phyloP scores from a whole-genome alignment of 2,888 invertebrate genomes.

The Phrixothrix hirtus region DNA sequence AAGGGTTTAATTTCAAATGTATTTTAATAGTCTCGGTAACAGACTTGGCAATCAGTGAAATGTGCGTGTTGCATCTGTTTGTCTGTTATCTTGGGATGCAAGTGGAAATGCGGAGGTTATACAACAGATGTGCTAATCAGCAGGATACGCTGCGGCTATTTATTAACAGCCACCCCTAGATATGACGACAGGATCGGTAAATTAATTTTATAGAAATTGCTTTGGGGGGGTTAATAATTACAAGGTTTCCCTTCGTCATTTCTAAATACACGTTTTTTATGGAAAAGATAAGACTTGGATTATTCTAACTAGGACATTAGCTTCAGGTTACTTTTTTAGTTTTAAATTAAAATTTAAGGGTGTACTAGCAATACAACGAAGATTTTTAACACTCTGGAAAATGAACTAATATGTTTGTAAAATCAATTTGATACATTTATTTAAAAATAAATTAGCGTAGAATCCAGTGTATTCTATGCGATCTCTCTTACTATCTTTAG shows the following conservation, averaged over 20 bases:
- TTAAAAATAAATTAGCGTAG: too few relatives aligned
- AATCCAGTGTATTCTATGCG: too few relatives aligned
- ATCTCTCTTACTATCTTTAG: too few relatives aligned
- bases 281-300: too few relatives aligned
- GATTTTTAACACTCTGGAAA: too few relatives aligned
- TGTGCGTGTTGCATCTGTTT: constrained; percentile 12
- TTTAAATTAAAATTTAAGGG: too few relatives aligned
- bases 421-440: too few relatives aligned
- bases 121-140: constrained; percentile 12
- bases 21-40: constrained; percentile 6
- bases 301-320: too few relatives aligned
- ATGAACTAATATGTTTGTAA: too few relatives aligned
- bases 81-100: constrained; percentile 2
- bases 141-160: constrained; percentile 7
- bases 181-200: background rate
- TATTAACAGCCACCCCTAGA: constrained; percentile 1
- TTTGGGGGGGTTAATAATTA: background rate
- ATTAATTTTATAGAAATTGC: background rate
- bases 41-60: constrained; percentile 7
- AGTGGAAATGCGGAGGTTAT: constrained; percentile 2
- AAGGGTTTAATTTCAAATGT: constrained; percentile 9
- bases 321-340: too few relatives aligned
- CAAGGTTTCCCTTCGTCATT: background rate
- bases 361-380: too few relatives aligned
- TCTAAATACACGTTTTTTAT: background rate